Evolutionary conservation across 2,113 vertebrate species (phyloP).

Genomic region (Micronycteris hirsuta): DNA sequence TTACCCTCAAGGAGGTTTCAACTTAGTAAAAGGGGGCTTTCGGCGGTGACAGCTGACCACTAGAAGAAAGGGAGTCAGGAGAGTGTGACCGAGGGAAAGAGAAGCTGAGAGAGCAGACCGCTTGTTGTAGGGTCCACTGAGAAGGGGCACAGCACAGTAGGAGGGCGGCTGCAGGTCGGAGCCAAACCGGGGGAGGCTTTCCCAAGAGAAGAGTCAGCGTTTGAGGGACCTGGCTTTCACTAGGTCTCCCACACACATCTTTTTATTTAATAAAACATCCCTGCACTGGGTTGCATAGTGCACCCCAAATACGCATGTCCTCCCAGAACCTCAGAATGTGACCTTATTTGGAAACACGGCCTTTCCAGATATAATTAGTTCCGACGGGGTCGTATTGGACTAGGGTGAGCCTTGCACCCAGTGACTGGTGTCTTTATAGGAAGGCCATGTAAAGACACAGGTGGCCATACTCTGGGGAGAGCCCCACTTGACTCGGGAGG

Average conservation of each 20-base stretch:
- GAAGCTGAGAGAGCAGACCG: neutral
- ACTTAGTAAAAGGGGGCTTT: neutral
- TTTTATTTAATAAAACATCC: neutral
- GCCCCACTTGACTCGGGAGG: fast-evolving
- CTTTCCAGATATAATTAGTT: neutral
- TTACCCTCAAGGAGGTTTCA: neutral
- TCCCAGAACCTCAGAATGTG: neutral
- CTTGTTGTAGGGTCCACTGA: neutral
- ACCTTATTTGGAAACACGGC: neutral
- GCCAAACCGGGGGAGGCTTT: neutral
- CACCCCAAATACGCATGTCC: neutral
- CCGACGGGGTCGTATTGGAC: neutral
- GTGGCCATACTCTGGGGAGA: neutral
- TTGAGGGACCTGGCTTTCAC: neutral
- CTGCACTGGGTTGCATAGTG: neutral
- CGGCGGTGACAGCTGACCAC: neutral
- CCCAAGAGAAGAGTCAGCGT: neutral
- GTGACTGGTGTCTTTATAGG: neutral
- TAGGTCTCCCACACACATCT: neutral
- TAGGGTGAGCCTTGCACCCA: neutral
- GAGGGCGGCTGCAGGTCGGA: neutral
- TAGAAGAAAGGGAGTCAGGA: neutral
- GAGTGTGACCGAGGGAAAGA: fast-evolving
- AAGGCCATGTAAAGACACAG: neutral
- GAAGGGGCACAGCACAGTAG: neutral